Percentiles rank a stretch among this genome's conserved stretches.
These are phyloP conservation scores for Anguilla megastoma DNA, from an alignment of 2,797 vertebrate species.

Conservation along the genomic window DNA sequence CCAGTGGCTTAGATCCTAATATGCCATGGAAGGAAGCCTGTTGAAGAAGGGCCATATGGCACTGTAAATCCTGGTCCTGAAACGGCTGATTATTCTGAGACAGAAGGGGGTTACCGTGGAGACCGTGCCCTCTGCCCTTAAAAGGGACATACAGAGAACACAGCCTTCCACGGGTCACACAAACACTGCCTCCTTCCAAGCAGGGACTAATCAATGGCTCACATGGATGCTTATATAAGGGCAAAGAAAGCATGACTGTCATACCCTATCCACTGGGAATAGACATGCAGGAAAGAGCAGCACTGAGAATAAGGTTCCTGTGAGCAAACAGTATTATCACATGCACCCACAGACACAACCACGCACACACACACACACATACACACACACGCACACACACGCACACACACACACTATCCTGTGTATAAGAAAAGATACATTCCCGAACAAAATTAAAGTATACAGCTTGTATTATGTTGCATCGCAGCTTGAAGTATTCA, in stretches of 20 bases:
- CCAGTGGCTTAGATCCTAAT: neutral
- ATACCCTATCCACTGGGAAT: neutral
- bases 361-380: neutral
- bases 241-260: neutral
- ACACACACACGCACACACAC: neutral
- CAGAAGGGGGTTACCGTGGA: slow-evolving; percentile 33
- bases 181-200: slow-evolving; percentile 12
- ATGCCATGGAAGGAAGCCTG: slow-evolving; percentile 12
- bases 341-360: neutral
- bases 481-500: neutral
- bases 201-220: neutral
- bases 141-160: neutral
- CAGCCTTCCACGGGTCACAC: slow-evolving; percentile 9
- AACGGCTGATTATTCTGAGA: slow-evolving; percentile 37
- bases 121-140: slow-evolving; percentile 7
- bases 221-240: slow-evolving; percentile 5
- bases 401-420: neutral
- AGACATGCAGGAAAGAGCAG: neutral
- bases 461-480: neutral
- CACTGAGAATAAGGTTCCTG: neutral
- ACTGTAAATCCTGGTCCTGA: slow-evolving; percentile 29
- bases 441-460: neutral
- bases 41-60: slow-evolving; percentile 48
- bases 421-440: neutral
- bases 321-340: neutral